Percentiles rank a stretch among this genome's conserved stretches.
Conservation (phyloP, 1,140 invertebrate species). For the Melanaphis sacchari region DNA sequence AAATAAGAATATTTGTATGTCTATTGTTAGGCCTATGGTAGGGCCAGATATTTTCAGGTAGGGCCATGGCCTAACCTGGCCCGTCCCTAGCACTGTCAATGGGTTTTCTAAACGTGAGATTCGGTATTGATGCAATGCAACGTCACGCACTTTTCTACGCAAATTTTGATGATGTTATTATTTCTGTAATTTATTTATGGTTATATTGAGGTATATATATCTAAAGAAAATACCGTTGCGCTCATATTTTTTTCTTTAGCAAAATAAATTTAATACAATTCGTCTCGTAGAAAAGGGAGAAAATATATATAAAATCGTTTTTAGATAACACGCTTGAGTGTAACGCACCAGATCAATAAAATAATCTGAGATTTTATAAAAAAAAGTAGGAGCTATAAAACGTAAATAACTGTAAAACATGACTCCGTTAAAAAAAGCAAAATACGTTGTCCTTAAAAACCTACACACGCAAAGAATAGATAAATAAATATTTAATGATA, state of each 20-base stretch:
- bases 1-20: too few relatives aligned
- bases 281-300: slow-evolving; percentile 3
- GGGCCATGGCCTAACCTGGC: too few relatives aligned
- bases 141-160: neutral
- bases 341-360: neutral
- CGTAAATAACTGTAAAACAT: neutral
- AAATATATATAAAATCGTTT: neutral
- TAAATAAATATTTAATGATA: neutral
- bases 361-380: neutral
- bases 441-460: neutral
- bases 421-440: neutral
- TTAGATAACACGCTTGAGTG: neutral
- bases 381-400: neutral
- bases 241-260: neutral
- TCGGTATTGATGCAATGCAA: neutral
- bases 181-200: neutral
- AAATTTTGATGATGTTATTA: neutral
- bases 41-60: too few relatives aligned
- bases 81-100: too few relatives aligned
- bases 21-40: too few relatives aligned
- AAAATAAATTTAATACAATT: neutral
- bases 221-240: neutral
- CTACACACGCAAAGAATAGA: neutral
- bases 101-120: neutral
- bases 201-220: neutral